Evolutionary conservation across 1,140 invertebrate genomes (phyloP).

Genomic region (Aricia agestis): DNA sequence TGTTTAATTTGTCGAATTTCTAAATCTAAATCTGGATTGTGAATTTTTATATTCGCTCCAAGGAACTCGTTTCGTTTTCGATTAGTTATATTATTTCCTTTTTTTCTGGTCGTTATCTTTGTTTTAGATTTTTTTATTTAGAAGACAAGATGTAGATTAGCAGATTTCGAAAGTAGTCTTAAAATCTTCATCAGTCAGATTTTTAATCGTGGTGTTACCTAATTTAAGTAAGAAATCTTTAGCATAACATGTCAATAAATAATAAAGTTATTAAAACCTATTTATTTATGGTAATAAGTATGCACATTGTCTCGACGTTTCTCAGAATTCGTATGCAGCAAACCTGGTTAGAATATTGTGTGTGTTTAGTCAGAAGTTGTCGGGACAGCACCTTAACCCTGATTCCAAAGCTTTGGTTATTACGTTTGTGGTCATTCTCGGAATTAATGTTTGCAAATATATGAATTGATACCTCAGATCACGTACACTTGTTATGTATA

Average conservation of each 20-base stretch:
- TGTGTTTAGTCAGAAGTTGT: slow-evolving; percentile 7
- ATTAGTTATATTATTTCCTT: background rate
- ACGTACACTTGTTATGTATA: background rate
- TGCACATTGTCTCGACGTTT: background rate
- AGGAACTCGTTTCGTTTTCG: background rate
- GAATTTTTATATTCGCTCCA: background rate
- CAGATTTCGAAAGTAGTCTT: no score
- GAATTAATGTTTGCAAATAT: background rate
- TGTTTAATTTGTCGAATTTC: background rate
- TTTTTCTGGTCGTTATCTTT: background rate
- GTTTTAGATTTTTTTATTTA: background rate
- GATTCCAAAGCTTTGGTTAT: background rate
- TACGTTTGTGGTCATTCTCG: slow-evolving; percentile 6
- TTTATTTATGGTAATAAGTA: background rate
- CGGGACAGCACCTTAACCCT: background rate
- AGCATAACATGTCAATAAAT: background rate
- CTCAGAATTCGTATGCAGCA: background rate
- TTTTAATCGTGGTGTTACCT: no score
- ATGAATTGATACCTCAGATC: background rate
- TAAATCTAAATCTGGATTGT: background rate
- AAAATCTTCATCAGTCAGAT: no score
- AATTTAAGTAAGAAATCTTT: no score
- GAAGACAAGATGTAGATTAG: no score
- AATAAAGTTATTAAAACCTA: background rate
- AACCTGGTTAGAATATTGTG: background rate